Conservation (phyloP, 2,113 vertebrate species). For the Bos javanicus region DNA sequence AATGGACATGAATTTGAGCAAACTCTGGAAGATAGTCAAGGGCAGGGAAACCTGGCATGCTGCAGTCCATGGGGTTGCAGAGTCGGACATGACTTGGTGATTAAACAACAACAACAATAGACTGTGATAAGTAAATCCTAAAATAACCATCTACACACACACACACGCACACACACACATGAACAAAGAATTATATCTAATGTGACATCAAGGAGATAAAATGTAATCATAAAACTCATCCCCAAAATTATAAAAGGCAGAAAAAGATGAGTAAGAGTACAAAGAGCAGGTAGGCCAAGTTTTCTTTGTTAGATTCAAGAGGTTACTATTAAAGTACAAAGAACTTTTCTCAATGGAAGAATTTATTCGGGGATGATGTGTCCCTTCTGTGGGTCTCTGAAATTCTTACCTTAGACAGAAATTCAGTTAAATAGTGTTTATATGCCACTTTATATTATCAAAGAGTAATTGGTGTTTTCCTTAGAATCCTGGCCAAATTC, state of each 20-base stretch:
- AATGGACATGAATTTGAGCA: not conserved
- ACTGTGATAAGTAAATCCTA: not conserved
- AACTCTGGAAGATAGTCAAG: not conserved
- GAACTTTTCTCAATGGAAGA: slow-evolving; percentile 3
- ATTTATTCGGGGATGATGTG: slow-evolving; percentile 1
- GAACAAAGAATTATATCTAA: not conserved
- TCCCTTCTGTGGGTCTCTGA: slow-evolving; percentile 24
- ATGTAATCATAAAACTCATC: not conserved
- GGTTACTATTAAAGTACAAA: slow-evolving; percentile 16
- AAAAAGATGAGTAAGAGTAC: not conserved
- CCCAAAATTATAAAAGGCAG: not conserved
- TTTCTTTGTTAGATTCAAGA: not conserved
- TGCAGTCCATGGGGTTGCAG: not conserved
- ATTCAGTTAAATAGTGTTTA: slow-evolving; percentile 60
- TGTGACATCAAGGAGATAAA: not conserved
- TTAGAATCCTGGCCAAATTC: slow-evolving; percentile 55
- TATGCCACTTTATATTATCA: slow-evolving; percentile 53
- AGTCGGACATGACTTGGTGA: not conserved
- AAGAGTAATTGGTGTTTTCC: slow-evolving; percentile 61
- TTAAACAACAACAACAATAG: not conserved
- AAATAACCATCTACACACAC: not conserved
- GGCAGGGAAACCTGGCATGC: not conserved
- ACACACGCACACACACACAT: not conserved
- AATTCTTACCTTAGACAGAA: slow-evolving; percentile 56
- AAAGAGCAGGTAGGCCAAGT: not conserved